Conservation (phyloP, 2,797 vertebrate genomes). For the Okamejei kenojei region DNA sequence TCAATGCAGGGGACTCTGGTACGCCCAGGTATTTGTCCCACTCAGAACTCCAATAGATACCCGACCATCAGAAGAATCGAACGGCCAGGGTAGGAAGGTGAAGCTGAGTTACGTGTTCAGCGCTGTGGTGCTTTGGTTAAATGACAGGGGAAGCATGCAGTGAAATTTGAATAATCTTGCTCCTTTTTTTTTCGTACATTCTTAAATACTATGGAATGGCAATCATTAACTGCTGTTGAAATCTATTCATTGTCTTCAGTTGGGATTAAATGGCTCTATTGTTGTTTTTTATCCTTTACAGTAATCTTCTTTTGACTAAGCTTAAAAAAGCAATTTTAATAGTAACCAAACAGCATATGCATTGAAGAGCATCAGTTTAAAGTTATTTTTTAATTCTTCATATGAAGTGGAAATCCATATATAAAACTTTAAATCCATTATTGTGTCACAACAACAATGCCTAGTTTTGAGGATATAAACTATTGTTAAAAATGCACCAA, state of each 20-base stretch:
- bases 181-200: too few species aligned
- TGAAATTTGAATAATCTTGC: too few species aligned
- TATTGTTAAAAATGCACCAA: neutral
- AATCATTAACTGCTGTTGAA: neutral
- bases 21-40: too few species aligned
- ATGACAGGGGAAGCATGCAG: too few species aligned
- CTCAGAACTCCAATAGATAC: too few species aligned
- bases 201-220: too few species aligned
- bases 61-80: too few species aligned
- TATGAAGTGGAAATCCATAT: neutral
- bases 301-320: neutral
- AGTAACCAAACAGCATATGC: neutral
- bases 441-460: neutral
- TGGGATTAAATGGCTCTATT: neutral
- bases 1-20: too few species aligned
- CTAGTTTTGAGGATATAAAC: neutral
- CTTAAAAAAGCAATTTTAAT: neutral
- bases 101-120: too few species aligned
- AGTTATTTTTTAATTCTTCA: neutral
- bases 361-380: neutral
- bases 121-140: too few species aligned
- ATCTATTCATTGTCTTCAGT: neutral
- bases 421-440: neutral
- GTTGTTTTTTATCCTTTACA: neutral
- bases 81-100: too few species aligned